phyloP scores from a whole-genome alignment of 1,140 invertebrate species.

The Phocides pigmalion region DNA sequence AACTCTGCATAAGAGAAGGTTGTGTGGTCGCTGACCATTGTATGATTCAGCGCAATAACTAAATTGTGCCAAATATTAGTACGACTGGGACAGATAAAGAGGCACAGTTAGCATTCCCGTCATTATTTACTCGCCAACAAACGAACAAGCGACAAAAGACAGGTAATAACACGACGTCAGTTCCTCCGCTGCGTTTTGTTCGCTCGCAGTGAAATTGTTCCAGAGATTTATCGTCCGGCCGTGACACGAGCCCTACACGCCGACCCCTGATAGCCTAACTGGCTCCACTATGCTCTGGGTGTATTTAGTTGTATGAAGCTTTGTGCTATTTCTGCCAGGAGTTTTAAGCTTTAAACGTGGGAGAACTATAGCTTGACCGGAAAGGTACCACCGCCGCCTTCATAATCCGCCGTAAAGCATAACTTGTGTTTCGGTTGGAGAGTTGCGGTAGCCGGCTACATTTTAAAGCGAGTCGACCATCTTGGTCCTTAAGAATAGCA shows the following conservation, averaged over 20 bases:
- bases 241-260: constrained; percentile 16
- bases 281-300: neutral
- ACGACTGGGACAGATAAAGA: constrained; percentile 2
- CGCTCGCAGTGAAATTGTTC: constrained; percentile 28
- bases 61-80: no score
- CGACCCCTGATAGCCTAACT: constrained; percentile 2
- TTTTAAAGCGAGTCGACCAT: no score
- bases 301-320: neutral
- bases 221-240: constrained; percentile 26
- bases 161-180: constrained; percentile 25
- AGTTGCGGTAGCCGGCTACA: no score
- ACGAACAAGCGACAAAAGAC: constrained; percentile 32
- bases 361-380: no score
- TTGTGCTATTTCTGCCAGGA: neutral
- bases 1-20: no score
- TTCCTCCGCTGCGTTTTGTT: constrained; percentile 16
- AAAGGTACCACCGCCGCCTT: no score
- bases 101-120: constrained; percentile 7
- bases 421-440: no score
- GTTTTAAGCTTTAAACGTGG: no score
- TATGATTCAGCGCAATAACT: no score
- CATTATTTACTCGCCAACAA: constrained; percentile 22
- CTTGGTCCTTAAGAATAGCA: no score
- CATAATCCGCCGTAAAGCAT: no score
- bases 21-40: no score